These are phyloP conservation scores for Lucifuga dentata DNA, from an alignment of 2,113 vertebrate genomes.

Conservation along the genomic window DNA sequence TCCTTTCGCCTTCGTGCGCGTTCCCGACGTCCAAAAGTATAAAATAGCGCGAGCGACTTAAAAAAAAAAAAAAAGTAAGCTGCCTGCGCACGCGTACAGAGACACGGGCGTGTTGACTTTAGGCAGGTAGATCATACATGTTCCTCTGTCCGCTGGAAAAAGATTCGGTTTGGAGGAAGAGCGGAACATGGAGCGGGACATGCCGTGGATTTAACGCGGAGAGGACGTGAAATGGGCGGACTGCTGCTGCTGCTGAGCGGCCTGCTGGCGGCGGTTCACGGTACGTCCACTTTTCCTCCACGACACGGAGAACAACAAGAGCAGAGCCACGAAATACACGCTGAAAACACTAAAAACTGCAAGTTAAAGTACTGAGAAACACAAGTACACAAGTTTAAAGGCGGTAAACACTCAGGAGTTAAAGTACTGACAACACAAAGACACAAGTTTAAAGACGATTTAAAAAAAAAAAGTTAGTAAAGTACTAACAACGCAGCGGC, in stretches of 20 bases:
- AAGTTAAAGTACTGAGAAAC: too few species aligned
- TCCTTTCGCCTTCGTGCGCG: constrained; percentile 67
- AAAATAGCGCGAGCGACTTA: constrained; percentile 63
- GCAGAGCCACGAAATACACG: too few species aligned
- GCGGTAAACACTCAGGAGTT: too few species aligned
- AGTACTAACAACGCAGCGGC: too few species aligned
- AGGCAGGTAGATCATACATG: constrained; percentile 1
- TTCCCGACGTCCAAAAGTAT: constrained; percentile 60
- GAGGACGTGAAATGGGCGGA: constrained; percentile 71
- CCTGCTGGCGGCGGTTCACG: constrained; percentile 65
- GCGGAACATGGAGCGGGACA: constrained; percentile 67
- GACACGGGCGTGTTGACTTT: too few species aligned
- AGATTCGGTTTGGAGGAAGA: constrained; percentile 30
- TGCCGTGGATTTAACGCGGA: constrained; percentile 56
- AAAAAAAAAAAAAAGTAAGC: constrained; percentile 48
- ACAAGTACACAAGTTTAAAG: too few species aligned
- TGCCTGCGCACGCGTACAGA: neutral
- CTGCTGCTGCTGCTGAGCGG: constrained; percentile 66
- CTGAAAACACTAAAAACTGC: too few species aligned
- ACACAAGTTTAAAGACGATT: too few species aligned
- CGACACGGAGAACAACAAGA: constrained; percentile 12
- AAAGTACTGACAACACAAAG: too few species aligned
- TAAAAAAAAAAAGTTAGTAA: too few species aligned
- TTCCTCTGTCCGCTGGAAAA: neutral
- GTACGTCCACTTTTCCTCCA: constrained; percentile 70